A percentile compares a stretch with the other conserved stretches of the same genome.
phyloP scores from a whole-genome alignment of 1,140 invertebrate species.

The Eupristina koningsbergeri region DNA sequence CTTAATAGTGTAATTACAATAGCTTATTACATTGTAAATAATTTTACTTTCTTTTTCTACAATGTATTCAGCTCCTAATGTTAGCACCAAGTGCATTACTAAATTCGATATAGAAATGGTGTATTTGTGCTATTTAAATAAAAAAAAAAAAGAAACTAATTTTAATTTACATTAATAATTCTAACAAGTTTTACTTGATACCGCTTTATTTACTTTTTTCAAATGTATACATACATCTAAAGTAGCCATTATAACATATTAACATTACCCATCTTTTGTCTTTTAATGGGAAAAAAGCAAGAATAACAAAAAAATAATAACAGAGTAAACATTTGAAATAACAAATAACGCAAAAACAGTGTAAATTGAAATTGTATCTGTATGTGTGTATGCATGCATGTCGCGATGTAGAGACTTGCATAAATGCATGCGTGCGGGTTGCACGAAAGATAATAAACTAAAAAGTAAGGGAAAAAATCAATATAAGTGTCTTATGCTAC shows the following conservation, averaged over 20 bases:
- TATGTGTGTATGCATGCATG: background rate
- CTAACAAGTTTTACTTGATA: background rate
- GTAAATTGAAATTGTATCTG: background rate
- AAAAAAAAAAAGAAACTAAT: background rate
- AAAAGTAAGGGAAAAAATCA: constrained; percentile 1
- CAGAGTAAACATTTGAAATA: too few species aligned
- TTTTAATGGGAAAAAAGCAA: background rate
- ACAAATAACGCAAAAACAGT: background rate
- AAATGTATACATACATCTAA: constrained; percentile 5
- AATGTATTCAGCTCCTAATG: constrained; percentile 44
- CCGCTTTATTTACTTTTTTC: background rate
- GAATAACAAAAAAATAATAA: background rate
- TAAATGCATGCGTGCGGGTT: constrained; percentile 5
- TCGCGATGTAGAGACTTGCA: background rate
- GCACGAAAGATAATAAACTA: background rate
- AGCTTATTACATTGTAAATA: constrained; percentile 58
- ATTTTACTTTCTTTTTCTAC: constrained; percentile 43
- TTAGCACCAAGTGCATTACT: constrained; percentile 46
- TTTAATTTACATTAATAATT: constrained; percentile 17
- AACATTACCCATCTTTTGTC: background rate
- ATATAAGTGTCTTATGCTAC: constrained; percentile 17
- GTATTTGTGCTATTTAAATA: constrained; percentile 31
- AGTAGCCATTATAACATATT: background rate
- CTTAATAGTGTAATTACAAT: constrained; percentile 55
- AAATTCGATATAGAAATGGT: constrained; percentile 39